Percentiles rank a stretch among this genome's conserved stretches.
phyloP scores from a whole-genome alignment of 1,140 invertebrate species.

The Aphelinus certus region DNA sequence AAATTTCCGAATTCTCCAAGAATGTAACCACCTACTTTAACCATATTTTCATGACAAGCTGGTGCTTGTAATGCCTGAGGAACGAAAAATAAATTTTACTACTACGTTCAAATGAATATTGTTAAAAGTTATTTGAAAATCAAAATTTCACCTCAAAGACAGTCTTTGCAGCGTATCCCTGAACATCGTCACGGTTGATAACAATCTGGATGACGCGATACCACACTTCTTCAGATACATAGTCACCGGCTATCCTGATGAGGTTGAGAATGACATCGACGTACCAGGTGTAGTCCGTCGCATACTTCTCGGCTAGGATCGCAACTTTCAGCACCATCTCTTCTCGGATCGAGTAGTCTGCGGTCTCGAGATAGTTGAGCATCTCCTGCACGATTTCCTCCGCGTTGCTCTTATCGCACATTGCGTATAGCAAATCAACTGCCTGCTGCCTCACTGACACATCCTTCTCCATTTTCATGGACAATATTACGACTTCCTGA shows the following conservation, averaged over 20 bases:
- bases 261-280: constrained; percentile 99
- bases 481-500: constrained; percentile 98
- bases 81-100: too few species aligned
- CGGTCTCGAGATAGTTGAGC: constrained; percentile 98
- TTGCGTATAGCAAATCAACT: constrained; percentile 98
- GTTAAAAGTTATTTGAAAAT: neutral
- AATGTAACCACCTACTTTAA: constrained; percentile 99
- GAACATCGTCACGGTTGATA: constrained; percentile 98
- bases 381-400: constrained; percentile 99
- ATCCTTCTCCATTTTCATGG: constrained; percentile 99
- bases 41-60: constrained; percentile 99
- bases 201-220: constrained; percentile 99
- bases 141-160: constrained; percentile 84
- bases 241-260: constrained; percentile 99
- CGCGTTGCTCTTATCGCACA: constrained; percentile 99
- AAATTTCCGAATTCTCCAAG: constrained; percentile 99
- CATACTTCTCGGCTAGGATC: constrained; percentile 99
- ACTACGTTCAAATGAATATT: constrained; percentile 13
- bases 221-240: constrained; percentile 98
- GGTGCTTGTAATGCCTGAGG: constrained; percentile 91
- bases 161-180: constrained; percentile 99
- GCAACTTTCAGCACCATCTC: constrained; percentile 99
- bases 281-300: constrained; percentile 98
- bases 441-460: constrained; percentile 98
- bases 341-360: constrained; percentile 99